These are phyloP conservation scores for Channa maculata DNA, from an alignment of 2,113 vertebrate species.

Conservation along the genomic window DNA sequence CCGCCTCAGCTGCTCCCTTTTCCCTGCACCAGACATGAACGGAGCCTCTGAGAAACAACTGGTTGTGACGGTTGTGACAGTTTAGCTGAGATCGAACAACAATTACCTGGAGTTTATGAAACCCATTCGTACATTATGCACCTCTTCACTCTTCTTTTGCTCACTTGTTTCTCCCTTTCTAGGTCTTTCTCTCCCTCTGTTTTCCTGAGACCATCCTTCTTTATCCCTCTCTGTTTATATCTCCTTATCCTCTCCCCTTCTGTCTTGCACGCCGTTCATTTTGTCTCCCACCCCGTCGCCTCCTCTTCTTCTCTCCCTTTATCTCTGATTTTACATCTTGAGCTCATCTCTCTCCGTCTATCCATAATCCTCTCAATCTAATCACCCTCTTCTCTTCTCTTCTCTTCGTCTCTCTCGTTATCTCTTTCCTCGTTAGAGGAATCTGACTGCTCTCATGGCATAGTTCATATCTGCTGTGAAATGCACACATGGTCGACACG, in stretches of 20 bases:
- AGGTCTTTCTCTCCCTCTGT: background rate
- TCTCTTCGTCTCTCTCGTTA: conserved; percentile 18
- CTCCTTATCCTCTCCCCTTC: background rate
- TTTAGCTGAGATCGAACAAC: background rate
- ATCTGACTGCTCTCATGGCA: conserved; percentile 16
- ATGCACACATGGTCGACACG: conserved; percentile 20
- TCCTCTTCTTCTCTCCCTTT: conserved; percentile 20
- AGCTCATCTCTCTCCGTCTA: background rate
- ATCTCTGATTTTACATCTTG: conserved; percentile 34
- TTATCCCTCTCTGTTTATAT: conserved; percentile 5
- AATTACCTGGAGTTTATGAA: background rate
- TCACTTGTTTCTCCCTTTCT: background rate
- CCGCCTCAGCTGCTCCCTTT: background rate
- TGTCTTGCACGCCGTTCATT: background rate
- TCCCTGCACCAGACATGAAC: background rate
- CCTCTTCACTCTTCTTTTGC: too few relatives aligned
- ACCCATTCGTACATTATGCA: too few relatives aligned
- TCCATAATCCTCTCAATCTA: conserved; percentile 19
- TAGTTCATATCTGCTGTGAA: conserved; percentile 33
- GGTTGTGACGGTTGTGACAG: background rate
- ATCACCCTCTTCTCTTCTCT: conserved; percentile 16
- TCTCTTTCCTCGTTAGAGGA: conserved; percentile 23
- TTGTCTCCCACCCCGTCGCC: conserved; percentile 7
- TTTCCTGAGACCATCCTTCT: background rate
- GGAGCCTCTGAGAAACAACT: conserved; percentile 2